These are phyloP conservation scores for Apostichopus parvimensis DNA, from an alignment of 35 echinoderm and acorn worm genomes.

Conservation along the genomic window DNA sequence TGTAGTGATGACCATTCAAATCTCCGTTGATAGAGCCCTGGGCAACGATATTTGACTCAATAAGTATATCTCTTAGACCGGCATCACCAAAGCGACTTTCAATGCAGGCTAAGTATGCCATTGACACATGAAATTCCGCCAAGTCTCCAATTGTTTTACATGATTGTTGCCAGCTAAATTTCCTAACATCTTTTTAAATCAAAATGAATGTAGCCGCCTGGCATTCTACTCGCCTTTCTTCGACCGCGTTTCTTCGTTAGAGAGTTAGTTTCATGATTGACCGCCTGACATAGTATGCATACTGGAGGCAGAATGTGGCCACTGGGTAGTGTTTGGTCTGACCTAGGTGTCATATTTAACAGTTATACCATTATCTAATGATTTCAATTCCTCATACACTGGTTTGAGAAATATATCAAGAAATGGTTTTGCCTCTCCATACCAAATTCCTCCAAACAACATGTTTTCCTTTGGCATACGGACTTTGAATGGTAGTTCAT, in stretches of 20 bases:
- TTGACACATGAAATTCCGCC: conserved; percentile 40
- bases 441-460: background rate
- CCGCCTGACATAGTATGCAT: too few relatives aligned
- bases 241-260: too few relatives aligned
- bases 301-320: too few relatives aligned
- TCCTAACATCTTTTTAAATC: too few relatives aligned
- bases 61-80: conserved; percentile 8
- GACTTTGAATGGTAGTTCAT: background rate
- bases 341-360: too few relatives aligned
- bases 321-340: too few relatives aligned
- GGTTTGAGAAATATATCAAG: conserved; percentile 16
- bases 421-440: background rate
- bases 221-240: too few relatives aligned
- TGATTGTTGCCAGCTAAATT: too few relatives aligned
- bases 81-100: conserved; percentile 38
- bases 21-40: background rate
- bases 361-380: too few relatives aligned
- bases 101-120: conserved; percentile 13
- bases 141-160: background rate
- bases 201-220: too few relatives aligned
- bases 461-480: background rate
- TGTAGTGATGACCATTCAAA: conserved; percentile 48
- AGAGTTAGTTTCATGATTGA: too few relatives aligned
- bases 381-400: conserved; percentile 4
- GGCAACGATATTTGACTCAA: conserved; percentile 16